Base-by-base conservation (phyloP, 1,140 invertebrate species). In the Ptiloglossa arizonensis region DNA sequence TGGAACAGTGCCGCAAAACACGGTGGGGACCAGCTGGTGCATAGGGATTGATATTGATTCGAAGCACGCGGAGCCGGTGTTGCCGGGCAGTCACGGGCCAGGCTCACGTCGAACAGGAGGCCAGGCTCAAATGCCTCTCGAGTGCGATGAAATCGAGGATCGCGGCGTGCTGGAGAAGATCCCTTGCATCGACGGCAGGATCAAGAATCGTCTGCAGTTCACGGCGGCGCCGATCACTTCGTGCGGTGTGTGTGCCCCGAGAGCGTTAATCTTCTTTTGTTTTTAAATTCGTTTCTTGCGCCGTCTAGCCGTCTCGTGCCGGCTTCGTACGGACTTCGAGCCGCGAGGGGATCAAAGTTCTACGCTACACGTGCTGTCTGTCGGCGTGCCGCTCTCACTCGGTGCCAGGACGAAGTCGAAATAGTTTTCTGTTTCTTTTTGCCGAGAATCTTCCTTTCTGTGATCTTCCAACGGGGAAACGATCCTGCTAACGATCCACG, bases 31-130 rank as follows among this genome's bases (percentile, higher is more conserved):
- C 50, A 73, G 67, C 63, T 67, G 71, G 69, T 80, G 67, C 44
- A 82, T 60, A 84, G 79, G 70, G 80, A 87, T 89, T 88, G 82
- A 86, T 89, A 89, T 89, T 89, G 88, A 89, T 89, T 87, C 70
- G 68, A 74, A 83, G 59, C 76, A 81, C 56, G 72, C 72, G 81
- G 57, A 46, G 69, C 70, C 56, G 70, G 70, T 32, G 54, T 67
- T 73, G 63, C 48, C 73, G 79, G 69, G 69, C 80, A 85, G 83
- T 85, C 60, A 74, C 50, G 68, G 27, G 69, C 38, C 41, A 79
- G 41, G 24, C 83, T 80, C 82, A 75, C 67, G 13, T 67, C 59
- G 57, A 66, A 67, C 59, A 85, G 48, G 32, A 84, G 24, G 29
- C 22, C 15, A 44, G 22, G 35, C 32, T 75, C 62, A 73, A 41